Base-by-base conservation (phyloP, 2,797 vertebrate genomes). In the Poeciliopsis presidionis region DNA sequence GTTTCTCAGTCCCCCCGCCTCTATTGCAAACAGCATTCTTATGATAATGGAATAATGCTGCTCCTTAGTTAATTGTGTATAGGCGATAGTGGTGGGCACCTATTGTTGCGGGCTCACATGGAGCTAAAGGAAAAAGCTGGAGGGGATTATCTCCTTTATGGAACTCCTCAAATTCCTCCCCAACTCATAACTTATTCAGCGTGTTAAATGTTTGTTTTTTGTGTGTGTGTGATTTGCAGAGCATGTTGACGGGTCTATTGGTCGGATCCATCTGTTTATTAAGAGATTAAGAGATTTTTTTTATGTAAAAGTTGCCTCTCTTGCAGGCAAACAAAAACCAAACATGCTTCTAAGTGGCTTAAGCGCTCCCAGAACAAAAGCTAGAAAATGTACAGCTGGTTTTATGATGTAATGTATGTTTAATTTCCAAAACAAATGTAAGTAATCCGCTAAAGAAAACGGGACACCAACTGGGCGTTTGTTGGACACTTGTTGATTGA, bases 31-130 rank as follows among this genome's bases (percentile, higher is more conserved):
- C 92, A 94, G 93, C 94, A 95, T 95, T 95, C 93, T 95, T 95
- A 95, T 95, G 94, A 95, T 95, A 95, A 95, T 95, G 88, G 90
- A 84, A 92, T 94, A 95, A 95, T 94, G 92, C 94, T 93, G 92
- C 89, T 93, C 94, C 94, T 95, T 94, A 87, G 93, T 94, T 95
- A 95, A 94, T 95, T 95, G 94, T 95, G 92, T 88, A 90, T 89
- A 91, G 93, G 79, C 91, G 86, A 94, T 93, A 92, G 93, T 91
- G 89, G 94, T 94, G 92, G 94, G 87, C 92, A 95, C 89, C 95
- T 94, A 95, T 95, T 95, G 95, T 95, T 94, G 88, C 67, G 87
- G 80, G 86, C 86, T 93, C 90, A 93, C 90, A 61, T 87, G 85
- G 90, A 89, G 83, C 93, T 85, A 80, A 92, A 94, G 92, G 92